Evolutionary conservation across 2,113 vertebrate species (phyloP), one percentile per base, ranked within the genome.

Genomic region (Odontophorus gujanensis): DNA sequence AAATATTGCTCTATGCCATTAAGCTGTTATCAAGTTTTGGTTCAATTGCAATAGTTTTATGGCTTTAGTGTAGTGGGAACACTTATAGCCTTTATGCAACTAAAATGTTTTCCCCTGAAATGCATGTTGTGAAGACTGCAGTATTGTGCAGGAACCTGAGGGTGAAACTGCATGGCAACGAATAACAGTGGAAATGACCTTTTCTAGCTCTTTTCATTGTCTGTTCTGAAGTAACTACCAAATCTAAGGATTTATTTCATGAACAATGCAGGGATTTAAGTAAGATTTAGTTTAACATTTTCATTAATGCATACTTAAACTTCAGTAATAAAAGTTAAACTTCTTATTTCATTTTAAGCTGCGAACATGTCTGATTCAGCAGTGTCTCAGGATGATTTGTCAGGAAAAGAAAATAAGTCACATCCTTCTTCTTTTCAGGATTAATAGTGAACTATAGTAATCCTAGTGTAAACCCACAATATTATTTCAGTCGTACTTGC

Each of bases 1-100:
- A 95, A 96, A 96, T 94, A 91, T 90, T 93, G 87, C 92, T 95
- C 91, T 95, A 78, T 93, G 90, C 85, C 88, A 88, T 96, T 94
- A 95, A 95, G 69, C 90, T 95, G 93, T 95, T 96, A 96, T 82
- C 94, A 91, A 47, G 92, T 93, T 92, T 92, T 88, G 87, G 85
- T 96, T 95, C 82, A 92, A 38, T 42, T 95, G 93, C 66, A 90
- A n/a, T 75, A 81, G 68, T 91, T 97, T 95, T 91, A 88, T 28
- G 30, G 73, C 85, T 94, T 95, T 30, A 20, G 53, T 73, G 75
- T 28, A 72, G 74, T 61, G 77, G 76, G 93, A 96, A 96, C 90
- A 95, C 94, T 94, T 88, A 83, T 45, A 81, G 87, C 73, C 87
- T 95, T 95, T 93, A 95, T 95, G 82, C 73, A 84, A 72, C 90